A percentile compares a stretch with the other conserved stretches of the same genome.
Evolutionary conservation across 2,888 invertebrate species (phyloP).

Genomic region (Oxytorus armatus): DNA sequence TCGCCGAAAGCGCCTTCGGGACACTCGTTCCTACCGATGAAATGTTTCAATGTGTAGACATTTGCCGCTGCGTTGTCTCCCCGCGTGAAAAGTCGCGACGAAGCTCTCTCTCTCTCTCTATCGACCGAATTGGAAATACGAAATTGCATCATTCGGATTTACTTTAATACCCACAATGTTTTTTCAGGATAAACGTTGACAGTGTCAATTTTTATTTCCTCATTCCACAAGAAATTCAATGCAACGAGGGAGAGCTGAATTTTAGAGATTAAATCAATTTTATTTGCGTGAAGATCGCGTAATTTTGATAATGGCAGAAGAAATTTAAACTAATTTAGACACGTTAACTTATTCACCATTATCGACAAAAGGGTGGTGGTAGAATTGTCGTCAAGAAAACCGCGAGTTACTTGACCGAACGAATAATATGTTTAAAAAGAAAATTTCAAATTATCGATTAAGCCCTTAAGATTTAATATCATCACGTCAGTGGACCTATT

Average conservation of each 20-base stretch:
- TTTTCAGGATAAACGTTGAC: background rate
- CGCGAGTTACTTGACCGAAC: background rate
- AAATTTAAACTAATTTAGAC: background rate
- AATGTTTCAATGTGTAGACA: conserved; percentile 53
- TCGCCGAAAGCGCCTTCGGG: conserved; percentile 70
- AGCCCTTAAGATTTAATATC: conserved; percentile 44
- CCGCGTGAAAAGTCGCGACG: conserved; percentile 14
- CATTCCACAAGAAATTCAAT: background rate
- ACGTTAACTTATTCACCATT: background rate
- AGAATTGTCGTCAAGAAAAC: background rate
- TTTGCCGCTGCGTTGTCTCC: conserved; percentile 46
- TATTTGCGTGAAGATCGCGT: background rate
- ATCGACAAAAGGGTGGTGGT: background rate
- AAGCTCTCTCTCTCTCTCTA: background rate
- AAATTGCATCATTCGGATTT: conserved; percentile 17
- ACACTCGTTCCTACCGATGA: conserved; percentile 48
- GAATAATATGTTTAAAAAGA: background rate
- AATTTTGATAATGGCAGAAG: background rate
- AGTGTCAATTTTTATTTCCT: background rate
- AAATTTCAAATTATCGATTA: conserved; percentile 15
- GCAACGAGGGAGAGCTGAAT: no score
- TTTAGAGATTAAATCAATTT: no score
- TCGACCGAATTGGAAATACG: background rate
- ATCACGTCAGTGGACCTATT: conserved; percentile 42
- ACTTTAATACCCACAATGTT: background rate